Evolutionary conservation across 2,888 invertebrate genomes (phyloP), one percentile per base, ranked within the genome.

Genomic region (Cheilosia impressa): DNA sequence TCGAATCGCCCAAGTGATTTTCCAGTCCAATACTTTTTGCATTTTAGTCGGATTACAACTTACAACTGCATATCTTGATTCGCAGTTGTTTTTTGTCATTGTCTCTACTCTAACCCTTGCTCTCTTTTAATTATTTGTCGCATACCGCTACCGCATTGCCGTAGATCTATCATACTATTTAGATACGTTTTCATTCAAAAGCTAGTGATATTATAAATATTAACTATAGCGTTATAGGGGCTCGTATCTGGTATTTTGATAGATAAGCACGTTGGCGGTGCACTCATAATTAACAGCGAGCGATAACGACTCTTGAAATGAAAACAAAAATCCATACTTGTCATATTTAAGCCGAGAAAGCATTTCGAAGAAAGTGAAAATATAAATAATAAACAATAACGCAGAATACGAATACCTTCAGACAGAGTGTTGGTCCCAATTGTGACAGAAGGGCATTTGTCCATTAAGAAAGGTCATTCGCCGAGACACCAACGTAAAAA

Each of bases 41-140:
- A 53, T 41, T 27, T 38, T n/a, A n/a, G 45, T 66, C 71, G 38
- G 65, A 71, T 66, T 66, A 60, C 45, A 47, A 41, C 55, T 53
- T 38, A 53, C 50, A 31, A 31, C 31, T 31, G 31, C 38, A 13
- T 43, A 41, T 53, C 62, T 68, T 53, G 4, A 60, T 72, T 17
- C 7, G 24, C 3, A n/a, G 24, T 10, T 22, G 22, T 38, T 47
- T 50, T 17, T 24, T 45, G 45, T 31, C 9, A 31, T 31, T 31
- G 31, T 9, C n/a, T 31, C 45, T 47, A 34, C 52, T 47, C n/a
- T 47, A 45, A 27, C 41, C 52, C 53, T 66, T 82, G 50, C 66
- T 72, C 72, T 82, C 62, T 69, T 69, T 68, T 73, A 69, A 83
- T 83, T 68, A 65, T 57, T 65, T 79, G 63, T 65, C 55, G 57